Base-by-base conservation (phyloP, 1,140 invertebrate genomes). In the Philopotamus ludificatus region DNA sequence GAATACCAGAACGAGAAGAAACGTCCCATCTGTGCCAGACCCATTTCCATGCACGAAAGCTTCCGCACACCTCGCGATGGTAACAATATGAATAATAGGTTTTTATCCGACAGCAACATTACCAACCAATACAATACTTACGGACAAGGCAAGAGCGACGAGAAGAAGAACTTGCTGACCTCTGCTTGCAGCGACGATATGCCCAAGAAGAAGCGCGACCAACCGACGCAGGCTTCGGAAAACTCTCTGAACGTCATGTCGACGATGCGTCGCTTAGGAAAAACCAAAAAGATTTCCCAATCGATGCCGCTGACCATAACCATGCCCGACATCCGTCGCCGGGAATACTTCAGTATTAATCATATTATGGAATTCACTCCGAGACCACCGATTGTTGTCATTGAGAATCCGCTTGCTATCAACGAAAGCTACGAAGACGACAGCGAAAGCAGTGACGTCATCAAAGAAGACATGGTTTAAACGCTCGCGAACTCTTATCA, bases 1-100 rank as follows among this genome's bases (percentile, higher is more conserved):
- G 28, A 55, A 2, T 1, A 8, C 12, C 7, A n/a, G 18, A 12
- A 2, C 50, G 50, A 53, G 4, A 23, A 15, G 23, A 53, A 53
- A 20, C 2, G 16, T 42, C n/a, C 23, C 1, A n/a, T 4, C 15
- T 42, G 23, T 18, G 12, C 1, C 44, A n/a, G 57, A 60, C 57
- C 57, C 1, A 42, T 23, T 1, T 60, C 57, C 15, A 47, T 60
- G 57, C 23, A 60, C 42, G 57, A 60, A 2, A 60, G 28, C 20
- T 22, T 60, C 8, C 2, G 3, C 18, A 3, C 18, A 3, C 21
- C n/a, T 10, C 23, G 3, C 7, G 7, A 9, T 10, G 41, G 9
- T 7, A 21, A 42, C 44, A 34, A 60, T 2, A 12, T 54, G 1
- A 26, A 58, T 8, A 22, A 7, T 20, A 22, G 15, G 1, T 58